phyloP scores from a whole-genome alignment of 1,140 invertebrate genomes.

The Pachyrhynchus sulphureomaculatus region DNA sequence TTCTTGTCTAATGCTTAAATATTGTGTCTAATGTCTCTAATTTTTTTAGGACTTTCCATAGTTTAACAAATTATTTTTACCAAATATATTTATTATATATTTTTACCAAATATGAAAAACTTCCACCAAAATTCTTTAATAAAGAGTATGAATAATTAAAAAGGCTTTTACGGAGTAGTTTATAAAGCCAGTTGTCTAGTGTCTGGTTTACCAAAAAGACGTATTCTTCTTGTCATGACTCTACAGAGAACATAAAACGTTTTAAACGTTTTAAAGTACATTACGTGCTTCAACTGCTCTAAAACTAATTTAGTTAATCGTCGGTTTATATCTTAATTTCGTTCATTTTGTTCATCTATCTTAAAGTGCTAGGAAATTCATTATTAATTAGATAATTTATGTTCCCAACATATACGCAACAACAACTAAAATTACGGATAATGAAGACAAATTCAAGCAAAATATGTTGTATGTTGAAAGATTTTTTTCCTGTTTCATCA shows the following conservation, averaged over 20 bases:
- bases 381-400: constrained; percentile 23
- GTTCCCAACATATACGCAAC: background rate
- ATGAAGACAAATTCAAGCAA: too few relatives aligned
- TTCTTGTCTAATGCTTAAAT: too few relatives aligned
- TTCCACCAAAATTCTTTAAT: too few relatives aligned
- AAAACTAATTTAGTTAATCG: constrained; percentile 14
- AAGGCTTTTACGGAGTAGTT: too few relatives aligned
- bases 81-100: too few relatives aligned
- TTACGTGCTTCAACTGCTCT: constrained; percentile 14
- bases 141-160: too few relatives aligned
- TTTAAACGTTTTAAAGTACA: background rate
- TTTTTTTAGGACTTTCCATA: too few relatives aligned
- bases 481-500: too few relatives aligned
- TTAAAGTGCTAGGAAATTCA: constrained; percentile 17
- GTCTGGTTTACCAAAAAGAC: background rate
- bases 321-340: constrained; percentile 12
- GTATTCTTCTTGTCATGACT: background rate
- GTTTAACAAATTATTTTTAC: too few relatives aligned
- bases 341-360: constrained; percentile 12
- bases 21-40: too few relatives aligned
- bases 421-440: constrained; percentile 14
- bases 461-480: too few relatives aligned
- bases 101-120: too few relatives aligned
- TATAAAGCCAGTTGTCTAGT: background rate
- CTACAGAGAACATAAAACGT: background rate